A percentile compares a stretch with the other conserved stretches of the same genome.
These are phyloP conservation scores for Rousettus leschenaultii DNA, from an alignment of 2,113 vertebrate species.

Conservation along the genomic window DNA sequence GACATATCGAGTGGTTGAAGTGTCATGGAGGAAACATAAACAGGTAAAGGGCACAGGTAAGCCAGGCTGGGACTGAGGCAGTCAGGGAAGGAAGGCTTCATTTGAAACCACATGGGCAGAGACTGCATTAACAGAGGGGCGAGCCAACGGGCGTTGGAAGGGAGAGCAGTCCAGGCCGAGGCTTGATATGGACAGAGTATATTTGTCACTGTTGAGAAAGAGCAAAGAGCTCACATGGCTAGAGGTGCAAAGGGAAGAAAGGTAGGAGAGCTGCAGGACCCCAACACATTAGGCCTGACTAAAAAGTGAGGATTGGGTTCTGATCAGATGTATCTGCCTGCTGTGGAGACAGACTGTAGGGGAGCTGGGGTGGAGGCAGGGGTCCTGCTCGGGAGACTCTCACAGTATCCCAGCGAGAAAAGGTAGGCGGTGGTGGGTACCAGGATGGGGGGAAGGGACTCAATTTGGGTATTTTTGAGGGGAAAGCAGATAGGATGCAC, in stretches of 20 bases:
- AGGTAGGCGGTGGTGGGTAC: background rate
- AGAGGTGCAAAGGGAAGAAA: background rate
- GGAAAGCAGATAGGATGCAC: background rate
- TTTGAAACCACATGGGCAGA: too few species aligned
- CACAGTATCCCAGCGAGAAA: background rate
- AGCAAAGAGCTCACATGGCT: background rate
- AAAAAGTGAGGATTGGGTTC: background rate
- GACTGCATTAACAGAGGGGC: too few species aligned
- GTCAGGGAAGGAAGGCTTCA: too few species aligned
- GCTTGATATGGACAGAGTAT: background rate
- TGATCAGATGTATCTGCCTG: background rate
- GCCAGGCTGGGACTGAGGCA: too few species aligned
- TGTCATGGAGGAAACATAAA: too few species aligned
- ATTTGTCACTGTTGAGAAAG: background rate
- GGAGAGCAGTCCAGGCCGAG: background rate
- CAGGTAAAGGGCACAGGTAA: too few species aligned
- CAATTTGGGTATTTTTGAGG: background rate
- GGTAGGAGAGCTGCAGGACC: background rate
- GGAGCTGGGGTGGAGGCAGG: background rate
- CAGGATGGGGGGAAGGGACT: background rate
- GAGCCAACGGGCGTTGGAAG: background rate
- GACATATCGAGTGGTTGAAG: too few species aligned
- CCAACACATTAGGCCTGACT: rapidly evolving
- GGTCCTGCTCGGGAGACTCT: background rate
- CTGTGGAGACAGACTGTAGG: background rate